Base-by-base conservation (phyloP, 2,113 vertebrate genomes). In the Caloenas nicobarica region DNA sequence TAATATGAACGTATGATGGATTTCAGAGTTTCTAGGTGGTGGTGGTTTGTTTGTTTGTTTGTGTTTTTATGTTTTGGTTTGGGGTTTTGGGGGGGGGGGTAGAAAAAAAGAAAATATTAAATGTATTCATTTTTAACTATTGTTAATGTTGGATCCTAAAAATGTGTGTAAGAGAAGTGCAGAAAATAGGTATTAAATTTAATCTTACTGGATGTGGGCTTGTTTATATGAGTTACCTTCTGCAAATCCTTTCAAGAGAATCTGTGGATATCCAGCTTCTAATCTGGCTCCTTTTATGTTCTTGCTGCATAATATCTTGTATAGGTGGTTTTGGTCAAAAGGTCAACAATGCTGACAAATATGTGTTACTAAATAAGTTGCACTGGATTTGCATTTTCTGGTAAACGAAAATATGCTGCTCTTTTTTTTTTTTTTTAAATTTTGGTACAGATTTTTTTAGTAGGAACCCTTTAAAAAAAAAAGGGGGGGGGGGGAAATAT, bases 161-260 rank as follows among this genome's bases (percentile, higher is more conserved):
- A 29, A 23, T 2, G 10, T 13, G 56, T 78, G 15, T 78, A 84
- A 81, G 21, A 86, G 42, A 89, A 81, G 33, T 31, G 38, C 24
- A 76, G 48, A 93, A 93, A 95, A 69, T 12, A 66, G 26, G 36
- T 81, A 81, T 53, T 86, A 68, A 74, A 86, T 86, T 91, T 74
- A 7, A 44, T 86, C 77, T 68, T 71, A 25, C 18, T 71, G 53
- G n/a, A 53, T 78, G 51, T 38, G 25, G 19, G 8, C 51, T 94
- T 90, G 31, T 88, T 94, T 90, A 36, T 86, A 25, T 24, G 23
- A 81, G 16, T 80, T 91, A 86, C 11, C n/a, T 83, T 86, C 29
- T 84, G 68, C 28, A 81, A 77, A 68, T 58, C 14, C 29, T 81
- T 95, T 79, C 28, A 90, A 87, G 25, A 56, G 17, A 73, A 65